Conservation (phyloP, 2,888 invertebrate species). For the Phortica okadai region DNA sequence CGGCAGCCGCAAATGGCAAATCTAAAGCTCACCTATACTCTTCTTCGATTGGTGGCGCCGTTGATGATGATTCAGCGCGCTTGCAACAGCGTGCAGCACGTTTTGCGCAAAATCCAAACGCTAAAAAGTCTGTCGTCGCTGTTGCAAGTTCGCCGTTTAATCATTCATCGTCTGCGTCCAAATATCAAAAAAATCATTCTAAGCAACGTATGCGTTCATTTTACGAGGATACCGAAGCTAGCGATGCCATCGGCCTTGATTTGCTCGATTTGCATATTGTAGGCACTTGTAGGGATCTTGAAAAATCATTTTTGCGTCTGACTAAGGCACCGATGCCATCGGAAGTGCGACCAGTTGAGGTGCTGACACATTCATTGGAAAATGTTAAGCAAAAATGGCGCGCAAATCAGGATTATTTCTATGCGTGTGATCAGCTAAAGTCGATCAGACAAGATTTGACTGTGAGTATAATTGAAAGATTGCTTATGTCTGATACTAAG, state of each 20-base stretch:
- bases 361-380: conserved; percentile 89
- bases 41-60: conserved; percentile 82
- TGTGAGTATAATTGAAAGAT: conserved; percentile 78
- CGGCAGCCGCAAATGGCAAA: conserved; percentile 47
- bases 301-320: conserved; percentile 96
- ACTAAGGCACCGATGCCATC: conserved; percentile 96
- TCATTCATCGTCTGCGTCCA: conserved; percentile 58
- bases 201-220: conserved; percentile 61
- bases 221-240: conserved; percentile 79
- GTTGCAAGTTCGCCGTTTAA: conserved; percentile 70
- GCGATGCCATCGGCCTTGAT: conserved; percentile 85
- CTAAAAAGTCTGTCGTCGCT: conserved; percentile 69
- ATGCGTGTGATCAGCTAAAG: conserved; percentile 98
- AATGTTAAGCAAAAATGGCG: conserved; percentile 96
- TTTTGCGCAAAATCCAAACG: conserved; percentile 78
- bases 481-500: not conserved
- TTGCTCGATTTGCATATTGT: conserved; percentile 92
- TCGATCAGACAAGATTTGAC: conserved; percentile 99
- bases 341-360: conserved; percentile 92
- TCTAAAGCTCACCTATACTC: conserved; percentile 79
- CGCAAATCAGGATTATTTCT: conserved; percentile 93
- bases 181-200: conserved; percentile 54
- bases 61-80: conserved; percentile 86
- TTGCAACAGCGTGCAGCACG: conserved; percentile 93
- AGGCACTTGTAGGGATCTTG: conserved; percentile 95